A percentile compares a stretch with the other conserved stretches of the same genome.
These are phyloP conservation scores for Parnassius apollo DNA, from an alignment of 2,888 invertebrate genomes.

Conservation along the genomic window DNA sequence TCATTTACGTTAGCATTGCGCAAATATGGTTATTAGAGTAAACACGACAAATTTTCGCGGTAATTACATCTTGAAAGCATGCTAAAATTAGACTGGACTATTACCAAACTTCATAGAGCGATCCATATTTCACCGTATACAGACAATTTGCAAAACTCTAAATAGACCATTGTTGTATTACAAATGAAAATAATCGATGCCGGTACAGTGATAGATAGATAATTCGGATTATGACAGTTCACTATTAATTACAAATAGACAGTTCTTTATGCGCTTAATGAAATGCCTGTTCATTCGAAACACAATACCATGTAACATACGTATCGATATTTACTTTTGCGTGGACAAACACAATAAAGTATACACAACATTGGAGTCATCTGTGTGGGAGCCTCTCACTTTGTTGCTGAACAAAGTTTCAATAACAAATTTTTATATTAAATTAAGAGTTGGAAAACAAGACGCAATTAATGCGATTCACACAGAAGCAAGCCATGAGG, in stretches of 20 bases:
- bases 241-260: conserved; percentile 56
- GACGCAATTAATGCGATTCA: conserved; percentile 67
- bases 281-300: conserved; percentile 4
- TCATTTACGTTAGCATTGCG: conserved; percentile 26
- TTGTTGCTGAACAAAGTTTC: conserved; percentile 58
- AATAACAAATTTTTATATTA: conserved; percentile 55
- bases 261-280: conserved; percentile 30
- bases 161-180: conserved; percentile 68
- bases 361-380: conserved; percentile 25
- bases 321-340: conserved; percentile 28
- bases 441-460: conserved; percentile 56
- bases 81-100: conserved; percentile 7
- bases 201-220: conserved; percentile 61
- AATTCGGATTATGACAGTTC: conserved; percentile 52
- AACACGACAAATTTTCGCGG: conserved; percentile 23
- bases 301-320: conserved; percentile 36
- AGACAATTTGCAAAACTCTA: conserved; percentile 63
- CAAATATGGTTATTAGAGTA: conserved; percentile 26
- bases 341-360: conserved; percentile 22
- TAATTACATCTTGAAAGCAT: conserved; percentile 12
- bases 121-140: conserved; percentile 54
- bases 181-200: conserved; percentile 63
- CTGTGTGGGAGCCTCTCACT: conserved; percentile 56
- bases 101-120: conserved; percentile 24
- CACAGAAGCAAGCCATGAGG: conserved; percentile 52